Evolutionary conservation across 2,888 invertebrate species (phyloP).

Genomic region (Orthonychiurus folsomi): DNA sequence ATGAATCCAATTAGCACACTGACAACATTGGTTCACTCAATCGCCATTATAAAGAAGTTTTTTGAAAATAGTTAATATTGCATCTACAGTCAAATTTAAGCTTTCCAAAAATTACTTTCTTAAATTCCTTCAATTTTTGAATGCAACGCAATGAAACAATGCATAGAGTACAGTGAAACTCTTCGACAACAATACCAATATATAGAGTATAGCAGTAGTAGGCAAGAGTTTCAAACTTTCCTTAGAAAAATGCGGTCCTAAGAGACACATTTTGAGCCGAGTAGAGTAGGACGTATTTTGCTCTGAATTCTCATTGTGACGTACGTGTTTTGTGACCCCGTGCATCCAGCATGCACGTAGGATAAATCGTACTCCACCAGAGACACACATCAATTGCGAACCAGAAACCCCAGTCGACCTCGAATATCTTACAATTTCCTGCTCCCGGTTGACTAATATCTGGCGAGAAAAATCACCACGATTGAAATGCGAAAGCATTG

Average conservation of each 20-base stretch:
- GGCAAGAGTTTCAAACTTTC: constrained; percentile 1
- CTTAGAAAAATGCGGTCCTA: background rate
- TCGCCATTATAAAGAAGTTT: no score
- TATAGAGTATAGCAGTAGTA: background rate
- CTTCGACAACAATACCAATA: background rate
- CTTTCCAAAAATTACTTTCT: no score
- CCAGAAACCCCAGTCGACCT: no score
- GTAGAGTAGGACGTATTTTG: constrained; percentile 1
- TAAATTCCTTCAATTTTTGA: no score
- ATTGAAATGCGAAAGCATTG: background rate
- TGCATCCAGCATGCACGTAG: background rate
- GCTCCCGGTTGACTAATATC: background rate
- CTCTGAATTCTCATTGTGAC: background rate
- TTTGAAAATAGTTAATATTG: no score
- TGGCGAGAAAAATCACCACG: background rate
- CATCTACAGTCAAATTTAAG: no score
- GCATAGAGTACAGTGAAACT: no score
- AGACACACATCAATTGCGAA: background rate
- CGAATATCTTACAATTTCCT: background rate
- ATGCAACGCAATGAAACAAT: no score
- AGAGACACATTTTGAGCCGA: background rate
- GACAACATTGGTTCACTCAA: no score
- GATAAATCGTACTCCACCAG: no score
- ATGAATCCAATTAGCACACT: no score
- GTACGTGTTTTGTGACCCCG: background rate